Evolutionary conservation across 2,888 invertebrate genomes (phyloP).

Genomic region (Tupiocoris notatus): DNA sequence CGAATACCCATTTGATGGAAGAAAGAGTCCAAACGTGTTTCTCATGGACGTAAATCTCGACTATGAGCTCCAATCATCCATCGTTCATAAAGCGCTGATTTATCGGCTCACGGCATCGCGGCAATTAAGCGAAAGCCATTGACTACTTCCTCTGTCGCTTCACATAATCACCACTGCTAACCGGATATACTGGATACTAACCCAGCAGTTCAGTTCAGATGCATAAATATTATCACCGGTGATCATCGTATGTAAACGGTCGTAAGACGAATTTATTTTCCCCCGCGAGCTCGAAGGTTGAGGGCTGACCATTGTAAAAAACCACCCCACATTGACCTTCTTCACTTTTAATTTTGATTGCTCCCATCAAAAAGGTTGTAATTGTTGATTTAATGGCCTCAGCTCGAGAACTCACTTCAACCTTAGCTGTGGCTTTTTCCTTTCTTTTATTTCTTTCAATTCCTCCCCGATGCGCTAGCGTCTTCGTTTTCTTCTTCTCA

Average conservation of each 20-base stretch:
- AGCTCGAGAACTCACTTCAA: background rate
- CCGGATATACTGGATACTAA: background rate
- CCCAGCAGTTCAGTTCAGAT: background rate
- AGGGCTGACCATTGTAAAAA: background rate
- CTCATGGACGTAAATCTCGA: background rate
- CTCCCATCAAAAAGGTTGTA: constrained; percentile 30
- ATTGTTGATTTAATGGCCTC: constrained; percentile 16
- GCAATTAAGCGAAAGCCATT: background rate
- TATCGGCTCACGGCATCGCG: background rate
- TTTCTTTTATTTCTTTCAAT: background rate
- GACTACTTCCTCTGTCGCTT: background rate
- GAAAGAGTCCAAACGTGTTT: no score
- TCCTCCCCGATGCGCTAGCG: background rate
- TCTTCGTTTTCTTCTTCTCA: background rate
- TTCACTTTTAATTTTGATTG: constrained; percentile 23
- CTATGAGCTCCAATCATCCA: background rate
- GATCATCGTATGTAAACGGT: background rate
- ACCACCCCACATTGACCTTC: background rate
- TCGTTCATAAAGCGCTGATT: background rate
- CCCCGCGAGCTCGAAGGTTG: no score
- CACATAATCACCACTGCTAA: background rate
- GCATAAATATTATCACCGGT: background rate
- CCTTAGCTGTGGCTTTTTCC: no score
- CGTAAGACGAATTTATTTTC: background rate
- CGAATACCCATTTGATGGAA: no score